phyloP scores from a whole-genome alignment of 2,888 invertebrate species.

The Bibio marci region DNA sequence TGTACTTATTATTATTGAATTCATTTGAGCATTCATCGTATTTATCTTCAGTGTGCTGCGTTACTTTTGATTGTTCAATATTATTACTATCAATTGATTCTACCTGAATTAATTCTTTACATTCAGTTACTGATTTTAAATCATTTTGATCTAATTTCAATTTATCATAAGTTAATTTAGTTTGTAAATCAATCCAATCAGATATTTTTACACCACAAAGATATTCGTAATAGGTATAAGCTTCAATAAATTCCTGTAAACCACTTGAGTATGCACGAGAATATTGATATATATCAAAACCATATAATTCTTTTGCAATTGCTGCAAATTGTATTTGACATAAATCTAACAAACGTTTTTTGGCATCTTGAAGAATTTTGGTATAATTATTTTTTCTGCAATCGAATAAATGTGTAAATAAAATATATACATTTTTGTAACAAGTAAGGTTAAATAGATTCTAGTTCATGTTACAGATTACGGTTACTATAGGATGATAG shows the following conservation, averaged over 20 bases:
- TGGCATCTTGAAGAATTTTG: conserved; percentile 41
- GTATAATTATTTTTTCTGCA: conserved; percentile 36
- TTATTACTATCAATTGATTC: conserved; percentile 6
- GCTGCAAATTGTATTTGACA: conserved; percentile 33
- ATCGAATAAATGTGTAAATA: conserved; percentile 6
- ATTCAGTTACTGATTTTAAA: not conserved
- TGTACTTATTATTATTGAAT: not conserved
- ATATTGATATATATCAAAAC: conserved; percentile 52
- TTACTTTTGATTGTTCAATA: conserved; percentile 2
- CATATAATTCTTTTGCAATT: conserved; percentile 58
- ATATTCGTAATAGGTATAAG: conserved; percentile 58
- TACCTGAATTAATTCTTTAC: not conserved
- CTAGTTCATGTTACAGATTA: not conserved
- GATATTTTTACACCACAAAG: conserved; percentile 41
- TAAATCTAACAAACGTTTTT: conserved; percentile 45
- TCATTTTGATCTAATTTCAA: conserved; percentile 6
- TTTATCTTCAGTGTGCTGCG: not conserved
- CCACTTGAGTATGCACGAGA: conserved; percentile 47
- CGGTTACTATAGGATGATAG: not conserved
- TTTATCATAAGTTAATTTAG: conserved; percentile 31
- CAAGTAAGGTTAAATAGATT: not conserved
- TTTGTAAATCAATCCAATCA: conserved; percentile 38
- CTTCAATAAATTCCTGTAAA: conserved; percentile 71
- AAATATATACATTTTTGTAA: not conserved
- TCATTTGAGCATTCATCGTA: not conserved